A percentile compares a stretch with the other conserved stretches of the same genome.
phyloP scores from a whole-genome alignment of 2,888 invertebrate species.

The Lasioglossum figueresi region DNA sequence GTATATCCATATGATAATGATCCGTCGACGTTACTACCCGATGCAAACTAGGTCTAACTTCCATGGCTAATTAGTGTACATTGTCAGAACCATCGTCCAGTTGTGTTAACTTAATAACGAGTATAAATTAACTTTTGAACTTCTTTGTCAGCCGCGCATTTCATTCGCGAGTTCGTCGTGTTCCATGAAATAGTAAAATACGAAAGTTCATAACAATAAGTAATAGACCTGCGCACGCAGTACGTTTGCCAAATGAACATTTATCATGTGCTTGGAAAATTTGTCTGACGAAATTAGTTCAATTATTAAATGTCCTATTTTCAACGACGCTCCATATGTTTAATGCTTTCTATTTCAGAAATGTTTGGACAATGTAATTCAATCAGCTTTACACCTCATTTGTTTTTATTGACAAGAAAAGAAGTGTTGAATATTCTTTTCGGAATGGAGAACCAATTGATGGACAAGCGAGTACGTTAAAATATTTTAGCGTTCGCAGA shows the following conservation, averaged over 20 bases:
- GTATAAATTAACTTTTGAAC: conserved; percentile 27
- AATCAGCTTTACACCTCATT: no score
- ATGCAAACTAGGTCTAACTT: conserved; percentile 59
- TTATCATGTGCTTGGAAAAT: not conserved
- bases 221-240: not conserved
- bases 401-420: no score
- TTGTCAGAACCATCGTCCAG: conserved; percentile 35
- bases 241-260: not conserved
- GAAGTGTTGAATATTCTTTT: no score
- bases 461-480: not conserved
- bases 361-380: no score
- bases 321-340: not conserved
- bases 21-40: conserved; percentile 37
- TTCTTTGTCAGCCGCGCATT: conserved; percentile 18
- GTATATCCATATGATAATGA: conserved; percentile 58
- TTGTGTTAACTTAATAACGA: conserved; percentile 31
- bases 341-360: not conserved
- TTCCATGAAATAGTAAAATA: not conserved
- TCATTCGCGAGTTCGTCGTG: not conserved
- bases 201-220: not conserved
- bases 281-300: not conserved
- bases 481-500: not conserved
- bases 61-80: conserved; percentile 50
- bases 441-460: not conserved
- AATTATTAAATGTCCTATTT: not conserved